Conservation (phyloP, 2,113 vertebrate genomes). For the Mionectes macconnelli region DNA sequence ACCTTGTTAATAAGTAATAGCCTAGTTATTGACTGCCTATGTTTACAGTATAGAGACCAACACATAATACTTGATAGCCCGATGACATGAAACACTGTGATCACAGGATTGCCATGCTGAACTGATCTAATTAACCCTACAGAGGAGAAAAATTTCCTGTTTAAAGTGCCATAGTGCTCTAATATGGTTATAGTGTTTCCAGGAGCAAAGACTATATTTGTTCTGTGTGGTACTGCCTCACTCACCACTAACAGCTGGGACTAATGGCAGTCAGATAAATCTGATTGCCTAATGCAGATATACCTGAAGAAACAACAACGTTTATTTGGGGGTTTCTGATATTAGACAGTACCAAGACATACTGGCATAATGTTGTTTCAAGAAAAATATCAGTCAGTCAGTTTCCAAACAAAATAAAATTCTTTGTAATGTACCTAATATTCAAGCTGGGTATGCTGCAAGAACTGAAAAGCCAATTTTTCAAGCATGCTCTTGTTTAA, state of each 20-base stretch:
- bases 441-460: not conserved
- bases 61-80: not conserved
- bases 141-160: not conserved
- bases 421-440: not conserved
- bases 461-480: not conserved
- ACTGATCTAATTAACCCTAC: not conserved
- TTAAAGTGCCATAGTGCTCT: not conserved
- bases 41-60: not conserved
- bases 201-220: not conserved
- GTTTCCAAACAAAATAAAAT: not conserved
- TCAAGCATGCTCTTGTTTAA: not conserved
- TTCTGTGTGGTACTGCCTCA: not conserved
- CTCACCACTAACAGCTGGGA: not conserved
- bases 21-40: slow-evolving; percentile 1
- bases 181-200: not conserved
- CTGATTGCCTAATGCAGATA: not conserved
- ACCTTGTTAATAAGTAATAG: slow-evolving; percentile 7
- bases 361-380: not conserved
- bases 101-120: not conserved
- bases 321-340: not conserved
- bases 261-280: not conserved
- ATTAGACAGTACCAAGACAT: not conserved
- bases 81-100: not conserved
- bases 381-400: not conserved
- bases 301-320: not conserved